Evolutionary conservation across 2,797 vertebrate genomes (phyloP).

Genomic region (Xiphorhynchus erythropygius): DNA sequence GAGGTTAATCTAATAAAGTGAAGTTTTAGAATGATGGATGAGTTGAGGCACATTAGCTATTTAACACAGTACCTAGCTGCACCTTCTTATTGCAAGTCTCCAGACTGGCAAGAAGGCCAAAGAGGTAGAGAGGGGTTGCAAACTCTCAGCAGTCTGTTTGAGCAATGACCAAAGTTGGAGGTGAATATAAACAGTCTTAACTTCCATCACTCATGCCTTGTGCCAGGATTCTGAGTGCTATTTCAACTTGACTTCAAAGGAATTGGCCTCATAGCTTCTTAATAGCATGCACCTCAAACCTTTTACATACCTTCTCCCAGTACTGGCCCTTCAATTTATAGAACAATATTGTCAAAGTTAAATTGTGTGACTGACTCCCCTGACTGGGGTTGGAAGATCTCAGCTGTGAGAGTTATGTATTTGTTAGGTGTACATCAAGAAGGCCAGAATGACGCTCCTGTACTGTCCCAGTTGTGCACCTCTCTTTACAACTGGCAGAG

Average conservation of each 20-base stretch:
- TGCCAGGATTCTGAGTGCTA: background rate
- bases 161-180: background rate
- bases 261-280: background rate
- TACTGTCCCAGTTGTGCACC: background rate
- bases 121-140: background rate
- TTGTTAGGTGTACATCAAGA: background rate
- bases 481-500: background rate
- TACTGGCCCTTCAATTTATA: background rate
- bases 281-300: background rate
- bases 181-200: background rate
- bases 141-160: background rate
- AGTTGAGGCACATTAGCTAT: background rate
- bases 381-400: background rate
- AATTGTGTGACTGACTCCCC: background rate
- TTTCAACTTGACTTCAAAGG: background rate
- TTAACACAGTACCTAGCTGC: background rate
- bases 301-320: background rate
- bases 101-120: background rate
- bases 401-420: background rate
- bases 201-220: background rate
- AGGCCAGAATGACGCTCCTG: background rate
- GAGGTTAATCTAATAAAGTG: slow-evolving; percentile 21
- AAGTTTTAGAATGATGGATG: slow-evolving; percentile 36
- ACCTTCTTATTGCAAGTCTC: background rate
- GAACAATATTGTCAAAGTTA: background rate